Conservation (phyloP, 2,113 vertebrate species). For the Myiagra hebetior region DNA sequence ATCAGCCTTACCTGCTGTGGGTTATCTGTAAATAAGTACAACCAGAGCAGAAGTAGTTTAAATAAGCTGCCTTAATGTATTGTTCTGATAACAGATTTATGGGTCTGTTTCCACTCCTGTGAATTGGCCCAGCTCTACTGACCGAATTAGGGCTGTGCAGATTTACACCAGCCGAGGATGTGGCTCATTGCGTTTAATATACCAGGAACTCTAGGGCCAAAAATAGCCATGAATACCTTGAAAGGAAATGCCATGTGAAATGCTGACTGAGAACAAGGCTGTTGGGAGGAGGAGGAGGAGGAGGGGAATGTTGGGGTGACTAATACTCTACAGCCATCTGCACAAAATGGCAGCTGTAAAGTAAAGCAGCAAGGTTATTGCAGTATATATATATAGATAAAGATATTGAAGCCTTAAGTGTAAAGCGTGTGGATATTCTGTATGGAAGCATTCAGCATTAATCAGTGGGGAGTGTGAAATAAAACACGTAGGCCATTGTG, state of each 20-base stretch:
- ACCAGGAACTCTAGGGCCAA: slow-evolving; percentile 15
- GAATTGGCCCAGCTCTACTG: not conserved
- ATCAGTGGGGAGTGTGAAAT: slow-evolving; percentile 10
- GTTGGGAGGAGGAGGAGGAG: slow-evolving; percentile 18
- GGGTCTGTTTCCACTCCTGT: not conserved
- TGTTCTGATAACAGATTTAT: slow-evolving; percentile 48
- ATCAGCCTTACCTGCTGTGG: not conserved
- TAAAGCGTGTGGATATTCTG: not conserved
- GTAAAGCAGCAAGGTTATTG: slow-evolving; percentile 20
- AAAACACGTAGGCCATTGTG: slow-evolving; percentile 41
- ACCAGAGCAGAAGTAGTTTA: not conserved
- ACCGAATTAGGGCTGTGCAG: not conserved
- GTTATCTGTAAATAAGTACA: slow-evolving; percentile 5
- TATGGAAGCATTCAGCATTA: slow-evolving; percentile 1
- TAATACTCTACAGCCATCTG: slow-evolving; percentile 25
- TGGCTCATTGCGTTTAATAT: not conserved
- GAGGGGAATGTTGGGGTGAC: slow-evolving; percentile 26
- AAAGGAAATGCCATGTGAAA: slow-evolving; percentile 64
- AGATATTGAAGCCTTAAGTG: slow-evolving; percentile 13
- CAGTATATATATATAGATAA: not conserved
- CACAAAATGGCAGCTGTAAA: slow-evolving; percentile 52
- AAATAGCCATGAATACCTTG: slow-evolving; percentile 62
- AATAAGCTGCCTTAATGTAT: not conserved
- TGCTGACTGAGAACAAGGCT: slow-evolving; percentile 27
- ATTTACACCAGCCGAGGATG: slow-evolving; percentile 46